Percentiles rank a stretch among this genome's conserved stretches.
Conservation (phyloP, 2,113 vertebrate species). For the Proteles cristata region DNA sequence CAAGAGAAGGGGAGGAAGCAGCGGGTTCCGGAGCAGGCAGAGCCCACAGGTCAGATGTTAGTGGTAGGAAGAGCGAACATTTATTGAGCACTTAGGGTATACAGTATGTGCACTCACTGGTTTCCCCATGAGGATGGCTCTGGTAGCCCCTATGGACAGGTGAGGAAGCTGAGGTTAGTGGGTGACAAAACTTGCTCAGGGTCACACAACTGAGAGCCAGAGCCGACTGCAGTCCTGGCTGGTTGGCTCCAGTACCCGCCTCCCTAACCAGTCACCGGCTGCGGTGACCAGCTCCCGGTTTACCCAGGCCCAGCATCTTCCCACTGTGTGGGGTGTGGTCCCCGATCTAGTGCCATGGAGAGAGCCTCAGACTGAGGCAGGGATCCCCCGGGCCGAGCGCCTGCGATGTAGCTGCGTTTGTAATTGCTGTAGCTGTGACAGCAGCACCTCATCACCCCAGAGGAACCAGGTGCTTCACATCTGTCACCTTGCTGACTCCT, state of each 20-base stretch:
- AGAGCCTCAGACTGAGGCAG: background rate
- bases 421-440: fast-evolving
- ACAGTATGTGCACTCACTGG: background rate
- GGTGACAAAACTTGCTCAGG: background rate
- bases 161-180: background rate
- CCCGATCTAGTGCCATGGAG: background rate
- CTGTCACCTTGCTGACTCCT: background rate
- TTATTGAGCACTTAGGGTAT: background rate
- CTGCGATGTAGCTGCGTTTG: fast-evolving
- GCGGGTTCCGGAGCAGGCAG: background rate
- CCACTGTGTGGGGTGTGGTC: background rate
- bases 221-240: background rate
- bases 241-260: background rate
- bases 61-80: background rate
- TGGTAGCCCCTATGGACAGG: background rate
- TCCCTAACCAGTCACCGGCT: background rate
- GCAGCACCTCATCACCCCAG: background rate
- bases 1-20: background rate
- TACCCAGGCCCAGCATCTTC: background rate
- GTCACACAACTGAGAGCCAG: background rate
- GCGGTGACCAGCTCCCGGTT: background rate
- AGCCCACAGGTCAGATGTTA: background rate
- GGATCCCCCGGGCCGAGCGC: fast-evolving
- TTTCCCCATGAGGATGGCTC: background rate
- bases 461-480: background rate